Base-by-base conservation (phyloP, 2,113 vertebrate genomes). In the Daboia siamensis region DNA sequence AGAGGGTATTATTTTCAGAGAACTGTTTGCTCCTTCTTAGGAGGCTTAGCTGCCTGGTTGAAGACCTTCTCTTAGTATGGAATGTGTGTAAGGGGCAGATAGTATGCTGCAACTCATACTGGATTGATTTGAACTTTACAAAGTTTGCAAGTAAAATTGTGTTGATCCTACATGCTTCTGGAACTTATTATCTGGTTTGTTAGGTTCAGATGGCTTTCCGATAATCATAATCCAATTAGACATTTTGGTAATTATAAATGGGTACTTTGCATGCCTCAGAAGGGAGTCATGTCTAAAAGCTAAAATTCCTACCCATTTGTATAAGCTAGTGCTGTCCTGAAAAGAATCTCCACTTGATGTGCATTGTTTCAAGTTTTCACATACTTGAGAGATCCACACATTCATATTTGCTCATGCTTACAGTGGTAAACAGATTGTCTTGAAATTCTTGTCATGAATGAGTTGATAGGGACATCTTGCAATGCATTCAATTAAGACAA, bases 141-240 rank as follows among this genome's bases (percentile, higher is more conserved):
- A 95, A 12, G 97, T 97, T 95, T 95, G 29, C 91, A 97, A 97
- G 95, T 92, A 96, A 97, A 97, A 97, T 97, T 96, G 96, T 96
- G 96, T 97, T 96, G 96, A 96, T 97, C 97, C 95, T 97, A 97
- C 97, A 98, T 95, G 90, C 94, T 97, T 98, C 97, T 98, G 98
- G 97, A 98, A 98, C 96, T 97, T 97, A 97, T 98, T 97, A 98
- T 97, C 97, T 98, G 95, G 97, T 97, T 97, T 97, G 97, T 97
- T 97, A 97, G 97, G 93, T 97, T 98, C 97, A 97, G 97, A 97
- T 97, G 95, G 97, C 96, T 96, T 95, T 97, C 97, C 97, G 97
- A 98, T 98, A 98, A 97, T 96, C 90, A 48, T 97, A 98, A 98
- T 98, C 97, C 96, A 97, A 98, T 98, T 98, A 98, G 96, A 95